phyloP scores from a whole-genome alignment of 2,797 vertebrate species.

The Spinibarbus caldwelli region DNA sequence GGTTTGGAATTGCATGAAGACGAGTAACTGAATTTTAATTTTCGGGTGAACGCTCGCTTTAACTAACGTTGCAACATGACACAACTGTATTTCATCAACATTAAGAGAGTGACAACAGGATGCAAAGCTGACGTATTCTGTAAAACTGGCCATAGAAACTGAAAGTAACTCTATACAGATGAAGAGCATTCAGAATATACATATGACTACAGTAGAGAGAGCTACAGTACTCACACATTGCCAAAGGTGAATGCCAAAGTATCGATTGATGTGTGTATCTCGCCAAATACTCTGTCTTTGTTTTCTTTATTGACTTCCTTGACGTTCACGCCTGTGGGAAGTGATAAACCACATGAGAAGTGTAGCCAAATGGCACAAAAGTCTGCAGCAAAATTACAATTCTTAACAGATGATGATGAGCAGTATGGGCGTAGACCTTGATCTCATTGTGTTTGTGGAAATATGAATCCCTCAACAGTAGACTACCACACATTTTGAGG shows the following conservation, averaged over 20 bases:
- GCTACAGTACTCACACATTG: slow-evolving; percentile 91
- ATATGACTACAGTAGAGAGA: neutral
- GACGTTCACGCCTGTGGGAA: slow-evolving; percentile 87
- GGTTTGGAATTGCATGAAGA: neutral
- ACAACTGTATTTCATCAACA: neutral
- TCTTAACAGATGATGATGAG: neutral
- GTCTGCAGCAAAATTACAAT: slow-evolving; percentile 6
- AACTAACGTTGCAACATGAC: neutral
- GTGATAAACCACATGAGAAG: slow-evolving; percentile 61
- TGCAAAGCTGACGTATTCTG: neutral
- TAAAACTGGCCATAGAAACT: neutral
- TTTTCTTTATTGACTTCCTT: slow-evolving; percentile 92
- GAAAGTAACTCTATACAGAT: slow-evolving; percentile 3
- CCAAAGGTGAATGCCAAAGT: slow-evolving; percentile 96
- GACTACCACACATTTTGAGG: neutral
- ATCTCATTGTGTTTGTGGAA: neutral
- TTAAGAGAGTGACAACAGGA: neutral
- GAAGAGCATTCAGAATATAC: neutral
- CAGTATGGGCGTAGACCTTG: neutral
- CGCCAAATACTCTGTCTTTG: slow-evolving; percentile 83
- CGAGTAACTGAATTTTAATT: neutral
- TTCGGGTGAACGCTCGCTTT: neutral
- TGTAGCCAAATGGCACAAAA: slow-evolving; percentile 10
- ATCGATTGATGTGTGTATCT: slow-evolving; percentile 93
- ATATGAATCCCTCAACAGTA: neutral